A percentile compares a stretch with the other conserved stretches of the same genome.
These are phyloP conservation scores for Hoplodrina blanda DNA, from an alignment of 2,888 invertebrate species.

Conservation along the genomic window DNA sequence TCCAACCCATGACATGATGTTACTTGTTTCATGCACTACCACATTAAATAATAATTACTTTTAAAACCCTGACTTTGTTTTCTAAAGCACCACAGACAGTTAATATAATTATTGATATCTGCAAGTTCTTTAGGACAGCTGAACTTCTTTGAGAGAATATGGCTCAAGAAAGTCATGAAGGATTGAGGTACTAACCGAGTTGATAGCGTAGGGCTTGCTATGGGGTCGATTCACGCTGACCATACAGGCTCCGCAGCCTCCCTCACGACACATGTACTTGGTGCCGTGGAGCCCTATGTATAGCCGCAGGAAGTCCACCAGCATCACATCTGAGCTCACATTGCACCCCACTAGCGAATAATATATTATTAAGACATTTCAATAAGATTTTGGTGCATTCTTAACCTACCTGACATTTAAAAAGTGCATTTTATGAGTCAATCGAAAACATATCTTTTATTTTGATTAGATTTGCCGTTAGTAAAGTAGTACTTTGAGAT, in stretches of 20 bases:
- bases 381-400: neutral
- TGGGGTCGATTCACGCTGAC: constrained; percentile 79
- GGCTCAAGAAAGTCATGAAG: neutral
- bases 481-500: too few species aligned
- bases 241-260: constrained; percentile 92
- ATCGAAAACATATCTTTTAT: too few species aligned
- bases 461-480: too few species aligned
- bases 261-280: constrained; percentile 76
- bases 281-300: constrained; percentile 42
- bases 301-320: constrained; percentile 91
- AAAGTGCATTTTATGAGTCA: too few species aligned
- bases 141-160: too few species aligned
- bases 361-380: neutral
- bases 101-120: too few species aligned
- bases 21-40: constrained; percentile 91
- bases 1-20: constrained; percentile 92
- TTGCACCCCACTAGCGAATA: constrained; percentile 47
- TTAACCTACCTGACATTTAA: too few species aligned
- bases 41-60: neutral
- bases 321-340: constrained; percentile 68
- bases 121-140: too few species aligned
- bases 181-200: constrained; percentile 86
- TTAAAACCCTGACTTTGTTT: neutral
- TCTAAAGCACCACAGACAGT: too few species aligned
- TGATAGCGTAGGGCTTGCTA: constrained; percentile 85